phyloP scores from a whole-genome alignment of 2,888 invertebrate species.

The Aethes cnicana region DNA sequence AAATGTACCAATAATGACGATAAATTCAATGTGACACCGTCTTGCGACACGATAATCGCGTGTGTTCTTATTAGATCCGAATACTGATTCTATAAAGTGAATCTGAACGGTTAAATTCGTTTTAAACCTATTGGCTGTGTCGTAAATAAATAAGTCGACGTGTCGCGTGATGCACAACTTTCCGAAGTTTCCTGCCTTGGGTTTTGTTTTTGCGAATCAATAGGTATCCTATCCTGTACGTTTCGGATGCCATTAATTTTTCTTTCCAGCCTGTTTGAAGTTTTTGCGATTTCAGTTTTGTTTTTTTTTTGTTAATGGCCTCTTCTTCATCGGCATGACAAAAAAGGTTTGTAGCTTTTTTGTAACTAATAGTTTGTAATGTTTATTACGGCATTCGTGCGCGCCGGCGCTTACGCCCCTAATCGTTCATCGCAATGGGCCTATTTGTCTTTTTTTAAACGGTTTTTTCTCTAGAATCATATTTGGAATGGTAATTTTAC shows the following conservation, averaged over 20 bases:
- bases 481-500: constrained; percentile 76
- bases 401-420: constrained; percentile 50
- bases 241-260: neutral
- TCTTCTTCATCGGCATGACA: constrained; percentile 13
- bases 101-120: constrained; percentile 52
- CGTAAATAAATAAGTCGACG: constrained; percentile 40
- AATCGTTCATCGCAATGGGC: constrained; percentile 57
- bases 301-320: constrained; percentile 17
- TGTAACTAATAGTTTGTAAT: constrained; percentile 26
- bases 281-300: constrained; percentile 11
- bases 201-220: constrained; percentile 27
- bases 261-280: constrained; percentile 5
- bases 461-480: constrained; percentile 55
- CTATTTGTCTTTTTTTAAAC: constrained; percentile 51
- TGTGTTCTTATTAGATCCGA: constrained; percentile 40
- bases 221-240: constrained; percentile 16
- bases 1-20: constrained; percentile 23
- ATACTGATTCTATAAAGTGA: constrained; percentile 49
- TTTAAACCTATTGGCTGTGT: constrained; percentile 43
- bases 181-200: constrained; percentile 19
- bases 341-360: constrained; percentile 18
- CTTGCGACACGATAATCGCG: constrained; percentile 41
- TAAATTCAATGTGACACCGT: constrained; percentile 32
- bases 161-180: constrained; percentile 48
- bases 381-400: constrained; percentile 56